phyloP scores from a whole-genome alignment of 1,140 invertebrate genomes.

The Spodoptera litura region DNA sequence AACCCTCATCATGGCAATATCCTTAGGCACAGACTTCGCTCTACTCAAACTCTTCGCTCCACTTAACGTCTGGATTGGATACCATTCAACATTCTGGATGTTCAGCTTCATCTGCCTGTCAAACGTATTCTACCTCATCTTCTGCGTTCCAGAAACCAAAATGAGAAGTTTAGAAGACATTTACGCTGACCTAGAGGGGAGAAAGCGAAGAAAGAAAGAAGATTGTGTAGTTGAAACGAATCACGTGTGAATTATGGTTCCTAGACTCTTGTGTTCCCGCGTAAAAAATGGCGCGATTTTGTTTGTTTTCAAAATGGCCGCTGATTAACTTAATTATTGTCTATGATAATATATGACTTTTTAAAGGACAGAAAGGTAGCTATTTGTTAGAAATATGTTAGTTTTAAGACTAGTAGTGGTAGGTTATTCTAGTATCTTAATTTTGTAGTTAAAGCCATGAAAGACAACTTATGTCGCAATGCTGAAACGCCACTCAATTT shows the following conservation, averaged over 20 bases:
- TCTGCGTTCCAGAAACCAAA: conserved; percentile 91
- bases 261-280: conserved; percentile 1
- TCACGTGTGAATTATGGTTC: conserved; percentile 59
- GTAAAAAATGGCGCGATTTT: neutral
- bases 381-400: too few relatives aligned
- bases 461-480: too few relatives aligned
- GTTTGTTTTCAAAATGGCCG: neutral
- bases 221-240: conserved; percentile 64
- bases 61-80: conserved; percentile 86
- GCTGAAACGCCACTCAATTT: too few relatives aligned
- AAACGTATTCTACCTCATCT: conserved; percentile 88
- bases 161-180: conserved; percentile 91
- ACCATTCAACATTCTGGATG: conserved; percentile 89
- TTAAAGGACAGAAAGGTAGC: too few relatives aligned
- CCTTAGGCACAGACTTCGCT: conserved; percentile 78
- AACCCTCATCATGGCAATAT: conserved; percentile 80
- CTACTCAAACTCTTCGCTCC: conserved; percentile 78
- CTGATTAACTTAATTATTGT: neutral
- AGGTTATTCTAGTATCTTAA: too few relatives aligned
- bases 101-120: conserved; percentile 88
- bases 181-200: conserved; percentile 77
- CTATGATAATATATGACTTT: too few relatives aligned
- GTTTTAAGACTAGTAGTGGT: too few relatives aligned
- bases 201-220: conserved; percentile 61
- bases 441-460: too few relatives aligned